These are phyloP conservation scores for Chlorodrepanis virens DNA, from an alignment of 2,113 vertebrate species.

Conservation along the genomic window DNA sequence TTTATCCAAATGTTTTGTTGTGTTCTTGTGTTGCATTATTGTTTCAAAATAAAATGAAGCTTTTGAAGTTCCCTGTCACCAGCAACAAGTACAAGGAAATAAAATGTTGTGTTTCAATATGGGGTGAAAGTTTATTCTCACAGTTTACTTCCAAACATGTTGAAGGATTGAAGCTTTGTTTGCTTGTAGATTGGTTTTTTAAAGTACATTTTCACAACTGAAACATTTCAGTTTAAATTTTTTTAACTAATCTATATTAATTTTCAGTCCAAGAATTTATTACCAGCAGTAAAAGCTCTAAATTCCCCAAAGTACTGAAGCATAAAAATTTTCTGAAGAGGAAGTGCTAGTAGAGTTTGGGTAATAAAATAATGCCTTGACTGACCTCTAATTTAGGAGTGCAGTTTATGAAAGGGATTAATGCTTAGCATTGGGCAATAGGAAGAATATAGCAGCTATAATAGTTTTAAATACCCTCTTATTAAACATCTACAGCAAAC, in stretches of 20 bases:
- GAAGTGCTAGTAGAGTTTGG: background rate
- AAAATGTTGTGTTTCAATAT: background rate
- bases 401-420: constrained; percentile 41
- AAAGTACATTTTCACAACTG: background rate
- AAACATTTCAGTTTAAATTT: background rate
- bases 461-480: constrained; percentile 28
- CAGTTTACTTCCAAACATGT: background rate
- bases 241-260: background rate
- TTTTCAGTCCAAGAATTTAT: background rate
- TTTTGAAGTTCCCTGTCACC: background rate
- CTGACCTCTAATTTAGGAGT: constrained; percentile 46
- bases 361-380: constrained; percentile 21
- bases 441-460: background rate
- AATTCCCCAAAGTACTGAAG: background rate
- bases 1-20: background rate
- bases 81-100: background rate
- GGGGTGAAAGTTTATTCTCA: background rate
- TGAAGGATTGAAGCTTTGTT: too few species aligned
- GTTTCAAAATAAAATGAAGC: background rate
- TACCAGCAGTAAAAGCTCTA: background rate
- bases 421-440: background rate
- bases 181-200: background rate
- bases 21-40: background rate
- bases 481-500: constrained; percentile 14
- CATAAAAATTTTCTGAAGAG: background rate